Base-by-base conservation (phyloP, 2,113 vertebrate genomes). In the Pyxicephalus adspersus region DNA sequence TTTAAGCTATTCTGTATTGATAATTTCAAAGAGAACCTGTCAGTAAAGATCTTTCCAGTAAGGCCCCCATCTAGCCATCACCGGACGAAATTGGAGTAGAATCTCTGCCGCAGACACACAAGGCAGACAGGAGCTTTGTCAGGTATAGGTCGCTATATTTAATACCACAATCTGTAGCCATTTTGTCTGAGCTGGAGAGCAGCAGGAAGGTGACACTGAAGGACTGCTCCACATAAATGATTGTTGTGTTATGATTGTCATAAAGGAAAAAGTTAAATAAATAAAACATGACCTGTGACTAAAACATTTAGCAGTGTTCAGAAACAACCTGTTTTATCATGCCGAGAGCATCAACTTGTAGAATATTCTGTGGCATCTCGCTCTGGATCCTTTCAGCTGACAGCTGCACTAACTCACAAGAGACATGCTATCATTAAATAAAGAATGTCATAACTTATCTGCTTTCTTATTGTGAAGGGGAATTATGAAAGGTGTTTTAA, bases 331-430 rank as follows among this genome's bases (percentile, higher is more conserved):
- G 50, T 67, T 50, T 15, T 45, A 22, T 70, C 38, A 70, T 5
- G 34, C 38, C n/a, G 65, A 50, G 11, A 5, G 13, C 65, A 66
- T 38, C 64, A 38, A 38, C 22, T 20, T 23, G 64, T 4, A 13
- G 31, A 23, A 45, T 23, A 68, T 25, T 23, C n/a, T 1, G 15
- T 25, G 38, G 38, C 38, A 25, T 51, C 65, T 1, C 15, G 8
- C 64, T 38, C 38, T 22, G 31, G 20, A 38, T 22, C 38, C 31
- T 5, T 15, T 50, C 65, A 66, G n/a, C 6, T 20, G 67, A 52
- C 67, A 71, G 45, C 67, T 28, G 67, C 50, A 71, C 45, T 51
- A 54, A 52, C 67, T 71, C 67, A 54, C 22, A 3, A 11, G 23
- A 51, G 66, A 51, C 66, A 68, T 23, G 19, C 38, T 54, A 50